Conservation (phyloP, 2,797 vertebrate genomes). For the Calcarius lapponicus region DNA sequence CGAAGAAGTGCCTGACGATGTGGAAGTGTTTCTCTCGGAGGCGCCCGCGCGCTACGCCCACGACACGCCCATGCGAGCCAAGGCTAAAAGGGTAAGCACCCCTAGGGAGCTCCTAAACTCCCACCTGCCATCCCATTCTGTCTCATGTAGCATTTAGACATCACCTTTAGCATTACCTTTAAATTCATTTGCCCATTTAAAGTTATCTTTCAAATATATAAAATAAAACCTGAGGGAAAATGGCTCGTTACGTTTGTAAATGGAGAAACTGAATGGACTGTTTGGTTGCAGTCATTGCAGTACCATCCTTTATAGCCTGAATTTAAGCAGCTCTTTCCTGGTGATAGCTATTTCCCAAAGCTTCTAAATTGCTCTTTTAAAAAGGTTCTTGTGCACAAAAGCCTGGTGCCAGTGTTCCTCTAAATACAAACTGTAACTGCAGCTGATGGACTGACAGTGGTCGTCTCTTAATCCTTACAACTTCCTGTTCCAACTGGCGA, state of each 20-base stretch:
- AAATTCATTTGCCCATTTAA: slow-evolving; percentile 12
- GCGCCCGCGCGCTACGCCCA: slow-evolving; percentile 84
- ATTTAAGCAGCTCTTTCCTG: background rate
- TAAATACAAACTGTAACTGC: background rate
- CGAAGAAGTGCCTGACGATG: slow-evolving; percentile 99
- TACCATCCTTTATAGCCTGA: background rate
- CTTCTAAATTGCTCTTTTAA: background rate
- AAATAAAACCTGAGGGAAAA: background rate
- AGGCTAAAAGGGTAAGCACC: slow-evolving; percentile 97
- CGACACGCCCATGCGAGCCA: slow-evolving; percentile 84
- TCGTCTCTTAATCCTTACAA: background rate
- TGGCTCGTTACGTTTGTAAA: background rate
- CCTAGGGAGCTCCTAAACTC: background rate
- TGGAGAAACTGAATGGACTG: background rate
- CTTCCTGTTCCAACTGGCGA: background rate
- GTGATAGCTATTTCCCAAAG: background rate
- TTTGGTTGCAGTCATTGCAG: background rate
- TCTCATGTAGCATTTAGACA: background rate
- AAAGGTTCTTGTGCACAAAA: background rate
- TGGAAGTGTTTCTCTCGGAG: slow-evolving; percentile 95
- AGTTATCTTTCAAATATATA: background rate
- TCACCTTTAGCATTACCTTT: background rate
- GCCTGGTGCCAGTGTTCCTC: background rate
- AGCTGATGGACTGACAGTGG: background rate
- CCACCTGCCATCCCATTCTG: slow-evolving; percentile 68